A percentile compares a stretch with the other conserved stretches of the same genome.
Conservation (phyloP, 1,140 invertebrate genomes). For the Caenorhabditis latens region DNA sequence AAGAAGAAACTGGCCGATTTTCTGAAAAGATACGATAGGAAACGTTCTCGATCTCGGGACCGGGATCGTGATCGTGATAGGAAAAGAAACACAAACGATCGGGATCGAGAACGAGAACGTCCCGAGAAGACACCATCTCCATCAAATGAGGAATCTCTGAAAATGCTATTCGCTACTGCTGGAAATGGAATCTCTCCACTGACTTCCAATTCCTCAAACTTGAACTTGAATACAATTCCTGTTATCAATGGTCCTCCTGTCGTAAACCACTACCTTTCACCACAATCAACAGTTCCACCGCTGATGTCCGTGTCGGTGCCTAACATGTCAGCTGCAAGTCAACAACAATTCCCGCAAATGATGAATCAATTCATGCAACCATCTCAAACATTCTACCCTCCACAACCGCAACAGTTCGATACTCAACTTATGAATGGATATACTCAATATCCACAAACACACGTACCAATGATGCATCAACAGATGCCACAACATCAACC, state of each 20-base stretch:
- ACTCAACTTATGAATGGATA: not conserved
- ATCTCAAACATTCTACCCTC: not conserved
- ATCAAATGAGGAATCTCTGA: not conserved
- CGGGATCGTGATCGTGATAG: not conserved
- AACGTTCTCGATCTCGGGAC: not conserved
- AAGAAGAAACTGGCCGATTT: not conserved
- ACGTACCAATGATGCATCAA: not conserved
- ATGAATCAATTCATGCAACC: not conserved
- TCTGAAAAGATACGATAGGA: slow-evolving; percentile 7
- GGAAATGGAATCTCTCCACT: not conserved
- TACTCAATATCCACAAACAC: not conserved
- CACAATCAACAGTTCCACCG: not conserved
- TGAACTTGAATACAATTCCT: not conserved
- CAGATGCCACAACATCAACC: not conserved
- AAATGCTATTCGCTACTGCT: slow-evolving; percentile 3
- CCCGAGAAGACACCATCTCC: not conserved
- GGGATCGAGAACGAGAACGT: not conserved
- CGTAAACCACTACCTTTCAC: not conserved
- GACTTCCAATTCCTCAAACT: not conserved
- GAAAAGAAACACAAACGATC: not conserved
- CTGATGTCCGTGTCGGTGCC: not conserved
- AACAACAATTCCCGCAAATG: not conserved
- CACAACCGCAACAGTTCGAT: not conserved
- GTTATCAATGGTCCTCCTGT: not conserved
- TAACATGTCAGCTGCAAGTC: not conserved